phyloP scores from a whole-genome alignment of 2,113 vertebrate genomes.

The Thalassarche chlororhynchos region DNA sequence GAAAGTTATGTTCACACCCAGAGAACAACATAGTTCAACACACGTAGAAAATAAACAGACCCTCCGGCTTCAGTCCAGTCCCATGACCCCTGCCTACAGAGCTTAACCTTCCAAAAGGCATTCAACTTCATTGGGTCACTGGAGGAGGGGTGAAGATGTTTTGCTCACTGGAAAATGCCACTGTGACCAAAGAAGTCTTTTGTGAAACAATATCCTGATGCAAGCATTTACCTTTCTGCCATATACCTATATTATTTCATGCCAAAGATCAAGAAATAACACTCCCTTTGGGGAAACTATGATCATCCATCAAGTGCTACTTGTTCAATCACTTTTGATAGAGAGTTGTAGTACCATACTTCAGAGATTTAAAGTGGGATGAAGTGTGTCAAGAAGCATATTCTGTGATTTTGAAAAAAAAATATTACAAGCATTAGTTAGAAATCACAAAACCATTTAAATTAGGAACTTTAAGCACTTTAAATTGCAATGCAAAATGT shows the following conservation, averaged over 20 bases:
- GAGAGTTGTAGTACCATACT: neutral
- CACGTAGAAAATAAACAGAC: slow-evolving; percentile 65
- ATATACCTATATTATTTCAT: neutral
- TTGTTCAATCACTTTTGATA: neutral
- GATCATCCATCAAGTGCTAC: neutral
- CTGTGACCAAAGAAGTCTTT: neutral
- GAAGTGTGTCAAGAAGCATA: neutral
- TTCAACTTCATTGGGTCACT: neutral
- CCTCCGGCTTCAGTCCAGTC: neutral
- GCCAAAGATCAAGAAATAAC: slow-evolving; percentile 22
- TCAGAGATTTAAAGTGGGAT: neutral
- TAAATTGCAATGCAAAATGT: neutral
- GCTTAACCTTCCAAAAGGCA: slow-evolving; percentile 63
- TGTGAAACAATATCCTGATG: slow-evolving; percentile 7
- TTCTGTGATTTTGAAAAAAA: neutral
- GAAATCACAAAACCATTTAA: neutral
- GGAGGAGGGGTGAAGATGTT: slow-evolving; percentile 46
- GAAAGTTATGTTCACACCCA: slow-evolving; percentile 31
- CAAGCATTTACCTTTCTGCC: neutral
- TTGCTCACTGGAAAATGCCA: slow-evolving; percentile 17
- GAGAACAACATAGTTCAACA: slow-evolving; percentile 24
- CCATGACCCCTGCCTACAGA: slow-evolving; percentile 44
- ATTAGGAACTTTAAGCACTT: neutral
- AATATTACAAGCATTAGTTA: neutral
- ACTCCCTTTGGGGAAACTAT: neutral